Evolutionary conservation across 2,113 vertebrate genomes (phyloP).

Genomic region (Cryptoleucopteryx plumbea): DNA sequence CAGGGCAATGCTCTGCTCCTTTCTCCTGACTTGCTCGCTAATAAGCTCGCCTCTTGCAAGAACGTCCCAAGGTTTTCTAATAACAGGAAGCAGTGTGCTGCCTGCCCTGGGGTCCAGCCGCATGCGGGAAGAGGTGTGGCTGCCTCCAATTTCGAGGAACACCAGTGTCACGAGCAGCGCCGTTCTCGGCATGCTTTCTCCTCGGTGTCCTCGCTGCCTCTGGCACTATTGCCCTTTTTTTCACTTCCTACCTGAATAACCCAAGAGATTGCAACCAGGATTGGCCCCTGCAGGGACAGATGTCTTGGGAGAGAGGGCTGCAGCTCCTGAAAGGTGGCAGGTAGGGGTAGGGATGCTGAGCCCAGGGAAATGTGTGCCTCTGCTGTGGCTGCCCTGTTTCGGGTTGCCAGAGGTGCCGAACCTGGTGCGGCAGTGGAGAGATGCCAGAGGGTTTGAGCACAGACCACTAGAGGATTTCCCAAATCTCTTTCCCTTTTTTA

Average conservation of each 20-base stretch:
- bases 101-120: background rate
- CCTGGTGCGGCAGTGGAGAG: background rate
- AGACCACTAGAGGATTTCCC: background rate
- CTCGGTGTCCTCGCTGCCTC: fast-evolving
- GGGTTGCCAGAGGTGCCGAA: background rate
- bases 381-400: background rate
- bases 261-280: background rate
- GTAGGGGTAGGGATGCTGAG: background rate
- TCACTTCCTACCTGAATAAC: background rate
- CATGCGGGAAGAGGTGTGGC: constrained; percentile 6
- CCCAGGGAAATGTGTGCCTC: background rate
- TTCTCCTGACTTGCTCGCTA: background rate
- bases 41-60: background rate
- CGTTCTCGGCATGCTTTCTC: fast-evolving
- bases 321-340: background rate
- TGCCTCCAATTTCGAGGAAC: constrained; percentile 32
- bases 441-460: background rate
- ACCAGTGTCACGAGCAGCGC: background rate
- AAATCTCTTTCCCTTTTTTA: background rate
- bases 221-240: background rate
- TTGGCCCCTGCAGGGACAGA: background rate
- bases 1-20: background rate
- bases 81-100: background rate
- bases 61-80: constrained; percentile 34
- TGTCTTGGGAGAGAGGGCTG: fast-evolving